Conservation (phyloP, 2,888 invertebrate genomes). For the Eudasyphora cyanicolor region DNA sequence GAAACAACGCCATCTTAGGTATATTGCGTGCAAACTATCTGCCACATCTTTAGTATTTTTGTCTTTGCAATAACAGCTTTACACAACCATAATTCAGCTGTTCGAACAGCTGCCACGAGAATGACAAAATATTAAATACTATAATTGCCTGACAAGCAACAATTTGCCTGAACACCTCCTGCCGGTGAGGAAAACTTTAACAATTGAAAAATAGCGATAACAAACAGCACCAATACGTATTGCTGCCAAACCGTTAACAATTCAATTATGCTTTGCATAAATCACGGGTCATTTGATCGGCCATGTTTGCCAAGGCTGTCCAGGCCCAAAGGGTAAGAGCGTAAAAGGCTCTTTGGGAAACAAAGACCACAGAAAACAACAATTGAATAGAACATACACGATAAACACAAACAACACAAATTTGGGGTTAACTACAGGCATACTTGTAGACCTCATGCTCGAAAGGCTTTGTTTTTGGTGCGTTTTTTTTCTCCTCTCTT, state of each 20-base stretch:
- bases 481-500: conserved; percentile 7
- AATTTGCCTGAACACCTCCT: not conserved
- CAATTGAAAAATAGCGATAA: conserved; percentile 35
- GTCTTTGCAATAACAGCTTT: too few species aligned
- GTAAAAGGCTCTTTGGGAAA: conserved; percentile 13
- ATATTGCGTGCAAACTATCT: too few species aligned
- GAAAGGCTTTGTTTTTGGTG: conserved; percentile 16
- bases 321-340: not conserved
- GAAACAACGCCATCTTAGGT: too few species aligned
- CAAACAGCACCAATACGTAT: conserved; percentile 35
- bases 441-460: not conserved
- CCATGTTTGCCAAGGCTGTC: not conserved
- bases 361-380: conserved; percentile 46
- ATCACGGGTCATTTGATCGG: conserved; percentile 43
- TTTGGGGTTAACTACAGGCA: conserved; percentile 41
- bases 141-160: not conserved
- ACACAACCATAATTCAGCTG: too few species aligned
- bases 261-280: conserved; percentile 62
- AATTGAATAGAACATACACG: conserved; percentile 57
- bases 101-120: too few species aligned
- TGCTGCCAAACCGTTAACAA: conserved; percentile 49
- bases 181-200: not conserved
- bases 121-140: too few species aligned
- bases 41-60: too few species aligned
- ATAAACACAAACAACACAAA: conserved; percentile 44